These are phyloP conservation scores for Lepus timidus DNA, from an alignment of 2,113 vertebrate species.

Conservation along the genomic window DNA sequence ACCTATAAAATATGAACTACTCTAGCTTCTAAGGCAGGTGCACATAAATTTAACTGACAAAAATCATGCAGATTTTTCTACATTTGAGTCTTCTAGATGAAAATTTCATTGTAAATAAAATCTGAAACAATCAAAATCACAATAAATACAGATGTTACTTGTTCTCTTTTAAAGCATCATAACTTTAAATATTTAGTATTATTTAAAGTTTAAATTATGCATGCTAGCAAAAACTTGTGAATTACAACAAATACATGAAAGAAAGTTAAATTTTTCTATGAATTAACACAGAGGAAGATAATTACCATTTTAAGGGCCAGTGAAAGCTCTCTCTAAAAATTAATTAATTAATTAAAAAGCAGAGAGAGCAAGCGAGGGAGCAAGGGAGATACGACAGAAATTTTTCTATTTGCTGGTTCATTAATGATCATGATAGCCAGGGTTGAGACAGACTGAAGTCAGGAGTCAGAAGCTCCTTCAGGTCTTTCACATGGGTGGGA, in stretches of 20 bases:
- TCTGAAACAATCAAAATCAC: conserved; percentile 25
- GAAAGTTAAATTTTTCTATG: conserved; percentile 19
- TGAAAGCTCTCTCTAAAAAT: background rate
- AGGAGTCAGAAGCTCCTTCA: too few species aligned
- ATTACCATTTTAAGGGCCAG: background rate
- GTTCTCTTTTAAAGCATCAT: conserved; percentile 10
- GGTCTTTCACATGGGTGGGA: too few species aligned
- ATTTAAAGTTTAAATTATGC: background rate
- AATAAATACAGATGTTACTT: background rate
- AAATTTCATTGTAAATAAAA: conserved; percentile 51
- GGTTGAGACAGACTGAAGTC: too few species aligned
- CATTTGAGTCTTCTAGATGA: background rate
- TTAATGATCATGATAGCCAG: too few species aligned
- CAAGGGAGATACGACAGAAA: too few species aligned
- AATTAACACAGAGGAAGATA: background rate
- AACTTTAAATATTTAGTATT: background rate
- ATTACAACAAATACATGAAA: background rate
- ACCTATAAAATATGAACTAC: conserved; percentile 59
- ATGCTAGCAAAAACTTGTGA: background rate
- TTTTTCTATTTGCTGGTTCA: too few species aligned
- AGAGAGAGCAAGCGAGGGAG: too few species aligned
- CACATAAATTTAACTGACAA: conserved; percentile 44
- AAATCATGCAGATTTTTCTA: background rate
- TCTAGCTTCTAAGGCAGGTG: background rate
- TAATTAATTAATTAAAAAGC: too few species aligned